Evolutionary conservation across 2,113 vertebrate genomes (phyloP).

Genomic region (Gavia stellata): DNA sequence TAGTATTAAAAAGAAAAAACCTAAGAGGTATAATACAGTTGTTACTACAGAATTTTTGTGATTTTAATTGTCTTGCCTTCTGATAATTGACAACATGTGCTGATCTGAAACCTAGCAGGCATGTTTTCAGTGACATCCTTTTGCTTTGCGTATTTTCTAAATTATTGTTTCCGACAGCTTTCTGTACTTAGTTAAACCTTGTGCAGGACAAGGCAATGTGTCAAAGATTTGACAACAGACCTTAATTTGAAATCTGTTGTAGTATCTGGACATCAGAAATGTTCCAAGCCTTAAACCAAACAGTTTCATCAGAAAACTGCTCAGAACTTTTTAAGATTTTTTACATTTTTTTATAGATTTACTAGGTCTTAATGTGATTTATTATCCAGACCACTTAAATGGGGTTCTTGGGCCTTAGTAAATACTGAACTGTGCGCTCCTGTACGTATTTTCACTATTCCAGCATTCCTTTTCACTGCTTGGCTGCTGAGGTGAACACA

Average conservation of each 20-base stretch:
- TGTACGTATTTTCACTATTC: neutral
- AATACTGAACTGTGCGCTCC: slow-evolving; percentile 18
- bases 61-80: neutral
- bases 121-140: neutral
- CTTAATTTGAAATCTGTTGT: neutral
- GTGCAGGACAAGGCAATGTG: neutral
- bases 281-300: slow-evolving; percentile 58
- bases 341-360: slow-evolving; percentile 47
- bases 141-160: neutral
- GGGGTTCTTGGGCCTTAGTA: slow-evolving; percentile 21
- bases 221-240: neutral
- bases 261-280: neutral
- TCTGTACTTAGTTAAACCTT: neutral
- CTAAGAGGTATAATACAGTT: neutral
- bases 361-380: slow-evolving; percentile 24
- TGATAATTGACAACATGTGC: neutral
- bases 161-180: neutral
- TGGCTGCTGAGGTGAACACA: neutral
- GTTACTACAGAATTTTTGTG: neutral
- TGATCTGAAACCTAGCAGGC: neutral
- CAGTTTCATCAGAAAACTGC: slow-evolving; percentile 17
- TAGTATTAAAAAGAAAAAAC: neutral
- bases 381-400: neutral
- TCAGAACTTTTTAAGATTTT: slow-evolving; percentile 56
- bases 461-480: neutral